Evolutionary conservation across 2,797 vertebrate species (phyloP), one percentile per base, ranked within the genome.

Genomic region (Danio jaintianensis): DNA sequence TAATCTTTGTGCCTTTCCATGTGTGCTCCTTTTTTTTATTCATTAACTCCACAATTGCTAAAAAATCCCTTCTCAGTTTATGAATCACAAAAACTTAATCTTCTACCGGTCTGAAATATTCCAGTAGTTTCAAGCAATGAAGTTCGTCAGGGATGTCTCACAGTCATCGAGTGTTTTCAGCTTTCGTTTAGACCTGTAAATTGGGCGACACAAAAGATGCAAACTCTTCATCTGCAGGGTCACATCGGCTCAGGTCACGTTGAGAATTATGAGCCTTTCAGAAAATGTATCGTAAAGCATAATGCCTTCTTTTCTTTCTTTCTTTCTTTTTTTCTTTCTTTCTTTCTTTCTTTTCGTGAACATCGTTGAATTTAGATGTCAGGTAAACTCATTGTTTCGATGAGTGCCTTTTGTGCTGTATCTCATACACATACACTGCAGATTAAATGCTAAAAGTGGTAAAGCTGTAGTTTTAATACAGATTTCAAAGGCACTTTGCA

Each of bases 161-260:
- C 66, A 61, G 59, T 75, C 62, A 52, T 36, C 9, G 62, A 82
- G 58, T 56, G 29, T 38, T 71, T 83, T 79, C 20, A 53, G 75
- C 79, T 64, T 74, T 80, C 42, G 8, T 56, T 72, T 70, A 42
- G 40, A 50, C 52, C 59, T 20, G 42, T 69, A 59, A 61, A 63
- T 36, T 64, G 74, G 64, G 42, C 40, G 22, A 78, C 67, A 58
- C 69, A 81, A 73, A 22, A 22, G 71, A 80, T 71, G 59, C 62
- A 72, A 63, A 75, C 43, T 77, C 48, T 79, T 53, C 68, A 78
- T 52, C 71, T 82, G 70, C 78, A 84, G 83, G 81, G 77, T 72
- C 75, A 78, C 20, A 71, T 53, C 63, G 83, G 70, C 84, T 87
- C 82, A 83, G 83, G 82, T 80, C 81, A 67, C 81, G 72, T 81